These are phyloP conservation scores for Pollenia angustigena DNA, from an alignment of 2,888 invertebrate genomes.

Conservation along the genomic window DNA sequence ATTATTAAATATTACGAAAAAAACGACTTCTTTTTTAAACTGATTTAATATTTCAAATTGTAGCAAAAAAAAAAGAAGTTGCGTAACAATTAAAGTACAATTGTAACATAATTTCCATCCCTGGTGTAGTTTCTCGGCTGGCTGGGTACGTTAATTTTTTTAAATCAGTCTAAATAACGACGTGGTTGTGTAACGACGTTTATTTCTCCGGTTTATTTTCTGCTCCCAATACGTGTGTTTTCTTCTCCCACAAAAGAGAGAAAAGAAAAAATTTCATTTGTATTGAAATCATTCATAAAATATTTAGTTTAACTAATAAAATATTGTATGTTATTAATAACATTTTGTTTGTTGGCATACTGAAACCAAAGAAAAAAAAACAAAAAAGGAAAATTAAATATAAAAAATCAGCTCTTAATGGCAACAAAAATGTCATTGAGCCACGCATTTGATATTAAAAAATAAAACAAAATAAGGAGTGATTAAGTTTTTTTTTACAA, in stretches of 20 bases:
- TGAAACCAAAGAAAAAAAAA: conserved; percentile 52
- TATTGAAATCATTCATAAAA: conserved; percentile 32
- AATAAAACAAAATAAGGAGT: conserved; percentile 31
- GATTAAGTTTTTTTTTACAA: conserved; percentile 21
- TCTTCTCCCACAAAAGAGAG: conserved; percentile 52
- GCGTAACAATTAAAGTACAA: no score
- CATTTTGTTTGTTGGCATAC: conserved; percentile 47
- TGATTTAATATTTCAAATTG: no score
- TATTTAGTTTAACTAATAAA: conserved; percentile 50
- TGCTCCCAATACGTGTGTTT: conserved; percentile 54
- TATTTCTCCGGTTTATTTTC: conserved; percentile 48
- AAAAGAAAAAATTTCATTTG: conserved; percentile 36
- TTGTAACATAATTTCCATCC: no score
- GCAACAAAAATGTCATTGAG: conserved; percentile 50
- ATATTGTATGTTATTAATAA: conserved; percentile 48
- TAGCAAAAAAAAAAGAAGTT: no score
- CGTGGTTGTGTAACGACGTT: conserved; percentile 82
- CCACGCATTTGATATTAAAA: conserved; percentile 51
- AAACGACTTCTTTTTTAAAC: no score
- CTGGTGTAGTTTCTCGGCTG: conserved; percentile 4
- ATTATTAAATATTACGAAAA: no score
- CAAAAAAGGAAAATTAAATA: conserved; percentile 34
- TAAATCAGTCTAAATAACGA: conserved; percentile 79
- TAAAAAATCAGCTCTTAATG: conserved; percentile 47
- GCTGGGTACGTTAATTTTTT: conserved; percentile 42